These are phyloP conservation scores for Anguilla megastoma DNA, from an alignment of 2,797 vertebrate species.

Conservation along the genomic window DNA sequence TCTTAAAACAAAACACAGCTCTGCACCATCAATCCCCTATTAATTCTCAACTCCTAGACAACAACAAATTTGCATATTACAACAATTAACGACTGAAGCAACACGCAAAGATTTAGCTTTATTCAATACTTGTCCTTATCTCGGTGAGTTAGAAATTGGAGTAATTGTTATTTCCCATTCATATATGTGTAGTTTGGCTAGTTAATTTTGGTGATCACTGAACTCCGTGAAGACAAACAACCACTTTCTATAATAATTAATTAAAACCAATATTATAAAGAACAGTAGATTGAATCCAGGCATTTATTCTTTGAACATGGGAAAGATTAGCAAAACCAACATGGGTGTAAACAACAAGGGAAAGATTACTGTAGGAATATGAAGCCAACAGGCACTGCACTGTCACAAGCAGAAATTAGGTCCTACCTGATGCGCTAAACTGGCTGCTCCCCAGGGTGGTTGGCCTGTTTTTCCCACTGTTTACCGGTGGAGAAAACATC, in stretches of 20 bases:
- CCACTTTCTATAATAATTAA: not conserved
- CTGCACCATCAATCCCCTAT: conserved; percentile 4
- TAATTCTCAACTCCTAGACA: not conserved
- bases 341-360: not conserved
- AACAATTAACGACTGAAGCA: not conserved
- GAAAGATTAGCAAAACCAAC: not conserved
- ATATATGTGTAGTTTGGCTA: too few species aligned
- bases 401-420: conserved; percentile 41
- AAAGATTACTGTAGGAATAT: conserved; percentile 17
- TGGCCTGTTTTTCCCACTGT: conserved; percentile 93
- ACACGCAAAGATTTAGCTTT: not conserved
- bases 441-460: conserved; percentile 97
- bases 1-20: not conserved
- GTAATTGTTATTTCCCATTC: not conserved
- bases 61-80: not conserved
- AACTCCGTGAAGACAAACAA: not conserved
- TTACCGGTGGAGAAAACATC: conserved; percentile 99
- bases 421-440: conserved; percentile 95
- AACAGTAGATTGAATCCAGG: not conserved
- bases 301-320: not conserved
- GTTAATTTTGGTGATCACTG: not conserved
- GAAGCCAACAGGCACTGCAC: conserved; percentile 25
- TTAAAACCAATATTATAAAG: not conserved
- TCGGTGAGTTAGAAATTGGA: not conserved
- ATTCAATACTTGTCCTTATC: not conserved